A percentile compares a stretch with the other conserved stretches of the same genome.
Evolutionary conservation across 37 sponge, comb jelly and placozoan species (phyloP).

Genomic region (Spongilla lacustris): DNA sequence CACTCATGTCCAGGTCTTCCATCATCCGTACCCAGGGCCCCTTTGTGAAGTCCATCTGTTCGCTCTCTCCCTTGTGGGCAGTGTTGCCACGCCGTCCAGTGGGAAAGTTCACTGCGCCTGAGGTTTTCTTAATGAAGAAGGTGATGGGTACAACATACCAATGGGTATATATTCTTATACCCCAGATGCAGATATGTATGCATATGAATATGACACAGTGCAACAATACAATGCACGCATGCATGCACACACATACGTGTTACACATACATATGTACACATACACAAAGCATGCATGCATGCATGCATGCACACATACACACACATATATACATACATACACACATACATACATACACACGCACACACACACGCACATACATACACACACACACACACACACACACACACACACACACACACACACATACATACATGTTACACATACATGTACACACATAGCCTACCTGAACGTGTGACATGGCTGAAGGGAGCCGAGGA

Average conservation of each 20-base stretch:
- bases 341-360: constrained; percentile 7
- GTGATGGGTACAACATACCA: background rate
- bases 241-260: too few relatives aligned
- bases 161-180: too few relatives aligned
- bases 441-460: constrained; percentile 7
- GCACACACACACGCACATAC: background rate
- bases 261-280: too few relatives aligned
- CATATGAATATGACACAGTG: too few relatives aligned
- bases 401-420: constrained; percentile 68
- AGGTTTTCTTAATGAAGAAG: background rate
- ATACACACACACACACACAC: constrained; percentile 16
- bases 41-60: background rate
- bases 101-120: constrained; percentile 16
- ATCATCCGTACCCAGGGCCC: constrained; percentile 42
- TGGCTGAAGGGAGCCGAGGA: constrained; percentile 13
- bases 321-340: background rate
- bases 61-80: background rate
- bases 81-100: background rate
- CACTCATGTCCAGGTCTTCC: constrained; percentile 34
- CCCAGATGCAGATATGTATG: too few relatives aligned
- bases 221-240: too few relatives aligned
- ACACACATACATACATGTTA: constrained; percentile 44
- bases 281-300: too few relatives aligned
- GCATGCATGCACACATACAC: constrained; percentile 10
- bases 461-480: constrained; percentile 7